phyloP scores from a whole-genome alignment of 2,888 invertebrate species.

The Melangyna quadrimaculata region DNA sequence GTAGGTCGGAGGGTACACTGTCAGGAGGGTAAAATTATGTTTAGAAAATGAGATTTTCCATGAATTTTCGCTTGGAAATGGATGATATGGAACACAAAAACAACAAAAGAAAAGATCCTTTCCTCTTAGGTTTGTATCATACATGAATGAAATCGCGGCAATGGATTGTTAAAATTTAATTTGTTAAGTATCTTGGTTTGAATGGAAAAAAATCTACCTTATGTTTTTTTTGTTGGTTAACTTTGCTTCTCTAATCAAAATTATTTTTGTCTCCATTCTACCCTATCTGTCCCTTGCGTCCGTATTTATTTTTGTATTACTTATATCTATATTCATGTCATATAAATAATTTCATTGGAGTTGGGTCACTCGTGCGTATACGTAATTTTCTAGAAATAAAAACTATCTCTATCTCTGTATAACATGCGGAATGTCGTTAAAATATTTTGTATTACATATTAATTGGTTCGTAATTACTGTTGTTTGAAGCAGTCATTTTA shows the following conservation, averaged over 20 bases:
- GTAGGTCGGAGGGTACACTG: background rate
- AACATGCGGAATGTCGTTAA: conserved; percentile 31
- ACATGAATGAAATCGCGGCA: conserved; percentile 56
- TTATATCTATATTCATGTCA: conserved; percentile 5
- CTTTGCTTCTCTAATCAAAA: conserved; percentile 16
- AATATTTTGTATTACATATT: conserved; percentile 47
- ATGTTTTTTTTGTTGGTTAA: background rate
- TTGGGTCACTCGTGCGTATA: conserved; percentile 54
- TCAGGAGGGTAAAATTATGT: conserved; percentile 33
- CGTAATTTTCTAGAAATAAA: conserved; percentile 21
- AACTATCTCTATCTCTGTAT: too few species aligned
- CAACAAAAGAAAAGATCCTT: background rate
- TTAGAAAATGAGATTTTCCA: conserved; percentile 50
- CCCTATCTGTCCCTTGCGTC: background rate
- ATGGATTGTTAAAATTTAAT: conserved; percentile 68
- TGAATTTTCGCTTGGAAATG: conserved; percentile 38
- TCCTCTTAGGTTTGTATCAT: background rate
- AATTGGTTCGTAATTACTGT: conserved; percentile 57
- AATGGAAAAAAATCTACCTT: conserved; percentile 19
- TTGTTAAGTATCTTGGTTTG: conserved; percentile 61
- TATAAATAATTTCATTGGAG: background rate
- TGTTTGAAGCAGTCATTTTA: conserved; percentile 26
- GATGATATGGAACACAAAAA: conserved; percentile 11
- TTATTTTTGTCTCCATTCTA: background rate
- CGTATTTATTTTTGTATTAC: background rate